These are phyloP conservation scores for Scolanthus callimorphus DNA, from an alignment of 92 coral and sea anemone species.

Conservation along the genomic window DNA sequence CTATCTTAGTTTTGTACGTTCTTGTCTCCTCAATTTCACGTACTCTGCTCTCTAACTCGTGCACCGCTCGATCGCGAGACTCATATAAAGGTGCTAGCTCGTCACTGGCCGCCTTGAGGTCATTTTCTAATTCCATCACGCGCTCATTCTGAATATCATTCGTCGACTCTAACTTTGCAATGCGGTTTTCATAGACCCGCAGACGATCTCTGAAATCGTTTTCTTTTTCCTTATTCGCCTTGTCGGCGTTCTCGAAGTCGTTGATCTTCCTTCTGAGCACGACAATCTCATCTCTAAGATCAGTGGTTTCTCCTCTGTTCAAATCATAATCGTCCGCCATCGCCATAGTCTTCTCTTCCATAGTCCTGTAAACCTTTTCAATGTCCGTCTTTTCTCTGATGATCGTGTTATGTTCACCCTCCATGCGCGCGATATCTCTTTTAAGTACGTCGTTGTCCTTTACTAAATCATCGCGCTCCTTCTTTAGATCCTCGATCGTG, in stretches of 20 bases:
- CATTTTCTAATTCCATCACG: constrained; percentile 75
- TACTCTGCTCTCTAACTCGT: constrained; percentile 34
- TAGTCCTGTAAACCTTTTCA: constrained; percentile 49
- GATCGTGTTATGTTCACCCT: constrained; percentile 47
- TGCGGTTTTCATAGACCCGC: constrained; percentile 44
- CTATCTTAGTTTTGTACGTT: constrained; percentile 45
- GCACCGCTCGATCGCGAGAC: constrained; percentile 70
- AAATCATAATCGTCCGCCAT: constrained; percentile 54
- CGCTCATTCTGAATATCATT: constrained; percentile 70
- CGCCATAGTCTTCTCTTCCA: constrained; percentile 51
- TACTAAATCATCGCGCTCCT: constrained; percentile 40
- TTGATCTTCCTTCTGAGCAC: constrained; percentile 52
- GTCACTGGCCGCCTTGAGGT: constrained; percentile 47
- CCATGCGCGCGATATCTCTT: constrained; percentile 50
- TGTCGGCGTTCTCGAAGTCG: constrained; percentile 52
- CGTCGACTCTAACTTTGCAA: constrained; percentile 72
- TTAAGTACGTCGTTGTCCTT: constrained; percentile 46
- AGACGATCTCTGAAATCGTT: constrained; percentile 46
- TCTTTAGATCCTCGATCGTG: constrained; percentile 48
- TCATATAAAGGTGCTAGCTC: constrained; percentile 54
- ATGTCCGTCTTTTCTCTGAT: constrained; percentile 47
- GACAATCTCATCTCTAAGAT: constrained; percentile 59
- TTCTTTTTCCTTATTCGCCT: constrained; percentile 54
- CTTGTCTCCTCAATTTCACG: constrained; percentile 45
- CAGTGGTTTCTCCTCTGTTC: constrained; percentile 67